Base-by-base conservation (phyloP, 2,888 invertebrate genomes). In the Phlogophora meticulosa region DNA sequence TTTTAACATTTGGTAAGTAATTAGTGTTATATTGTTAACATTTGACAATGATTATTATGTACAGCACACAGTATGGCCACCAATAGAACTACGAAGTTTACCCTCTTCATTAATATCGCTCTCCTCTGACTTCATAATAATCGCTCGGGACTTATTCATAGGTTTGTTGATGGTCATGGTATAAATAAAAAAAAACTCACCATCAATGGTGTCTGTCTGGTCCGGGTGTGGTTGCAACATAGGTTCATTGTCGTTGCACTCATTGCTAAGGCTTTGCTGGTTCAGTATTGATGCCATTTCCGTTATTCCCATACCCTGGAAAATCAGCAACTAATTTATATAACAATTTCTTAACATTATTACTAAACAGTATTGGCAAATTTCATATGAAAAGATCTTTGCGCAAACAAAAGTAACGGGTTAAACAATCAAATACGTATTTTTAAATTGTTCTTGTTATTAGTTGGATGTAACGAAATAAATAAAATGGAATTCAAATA, bases 191-290 rank as follows among this genome's bases (percentile, higher is more conserved):
- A 53, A 69, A 36, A 65, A 94, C 97, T 97, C 94, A 97, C 97
- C 97, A 92, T 97, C 97, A 88, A 97, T 97, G 86, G 97, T 96
- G 93, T 97, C 97, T 75, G 97, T 96, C 88, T 97, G 96, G 92
- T 97, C 97, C 48, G 97, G 96, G 80, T 97, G 97, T 77, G 97
- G 94, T 80, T 96, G 96, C 82, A 96, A 95, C 89, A 95, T 96
- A 83, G 90, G 96, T 89, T 96, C 97, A 85, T 93, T 92, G 73
- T 96, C 97, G 72, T 94, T 94, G 84, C 96, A 95, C 78, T 96
- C 96, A 83, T 96, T 96, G 85, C 96, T 95, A 78, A 97, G 92
- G 64, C 95, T 95, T 86, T 97, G 97, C 77, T 96, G 96, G 60
- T 96, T 95, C 86, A 97, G 90, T 90, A 97, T 94, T 62, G 96